Conservation (phyloP, 1,140 invertebrate genomes). For the Centruroides vittatus region DNA sequence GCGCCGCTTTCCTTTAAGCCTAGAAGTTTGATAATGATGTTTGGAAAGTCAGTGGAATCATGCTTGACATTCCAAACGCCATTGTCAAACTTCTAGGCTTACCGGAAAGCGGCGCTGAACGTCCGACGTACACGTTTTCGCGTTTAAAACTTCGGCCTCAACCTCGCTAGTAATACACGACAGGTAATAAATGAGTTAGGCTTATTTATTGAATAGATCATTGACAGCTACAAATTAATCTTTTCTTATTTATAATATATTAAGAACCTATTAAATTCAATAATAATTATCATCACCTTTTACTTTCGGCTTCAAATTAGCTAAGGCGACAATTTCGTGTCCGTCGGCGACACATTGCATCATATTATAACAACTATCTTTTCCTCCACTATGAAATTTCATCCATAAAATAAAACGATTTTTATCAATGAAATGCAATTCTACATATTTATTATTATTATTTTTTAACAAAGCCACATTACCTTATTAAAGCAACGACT, state of each 20-base stretch:
- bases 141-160: no score
- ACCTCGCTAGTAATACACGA: no score
- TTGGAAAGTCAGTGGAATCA: no score
- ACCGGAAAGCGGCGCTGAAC: no score
- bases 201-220: no score
- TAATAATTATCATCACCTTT: conserved; percentile 44
- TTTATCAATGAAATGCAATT: not conserved
- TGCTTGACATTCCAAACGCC: no score
- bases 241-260: not conserved
- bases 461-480: not conserved
- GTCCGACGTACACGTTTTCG: no score
- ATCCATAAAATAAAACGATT: not conserved
- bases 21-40: no score
- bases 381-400: conserved; percentile 52
- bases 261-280: not conserved
- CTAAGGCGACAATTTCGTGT: conserved; percentile 89
- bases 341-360: conserved; percentile 92
- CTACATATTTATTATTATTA: not conserved
- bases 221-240: no score
- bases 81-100: no score
- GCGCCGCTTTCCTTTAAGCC: no score
- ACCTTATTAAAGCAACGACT: conserved; percentile 16
- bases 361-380: conserved; percentile 98
- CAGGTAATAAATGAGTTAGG: no score
- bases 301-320: conserved; percentile 78